Evolutionary conservation across 2,888 invertebrate genomes (phyloP).

Genomic region (Bombylius discolor): DNA sequence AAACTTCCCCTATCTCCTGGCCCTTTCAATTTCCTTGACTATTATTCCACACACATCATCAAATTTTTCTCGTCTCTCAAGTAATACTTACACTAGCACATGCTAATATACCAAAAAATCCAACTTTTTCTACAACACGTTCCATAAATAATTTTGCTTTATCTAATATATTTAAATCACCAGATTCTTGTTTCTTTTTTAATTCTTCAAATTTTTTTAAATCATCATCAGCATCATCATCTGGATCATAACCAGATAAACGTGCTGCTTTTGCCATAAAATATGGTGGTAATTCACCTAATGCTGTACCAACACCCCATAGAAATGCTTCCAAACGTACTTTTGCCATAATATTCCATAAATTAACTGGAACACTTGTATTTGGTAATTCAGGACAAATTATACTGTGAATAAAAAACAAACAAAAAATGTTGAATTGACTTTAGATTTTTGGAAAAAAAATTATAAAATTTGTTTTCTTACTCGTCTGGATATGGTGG

Average conservation of each 20-base stretch:
- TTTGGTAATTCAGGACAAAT: slow-evolving; percentile 70
- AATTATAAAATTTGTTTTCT: slow-evolving; percentile 26
- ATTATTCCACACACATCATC: too few relatives aligned
- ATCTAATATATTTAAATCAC: slow-evolving; percentile 51
- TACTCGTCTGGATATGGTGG: slow-evolving; percentile 98
- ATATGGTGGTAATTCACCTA: slow-evolving; percentile 98
- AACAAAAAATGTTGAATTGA: not conserved
- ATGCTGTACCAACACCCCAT: slow-evolving; percentile 95
- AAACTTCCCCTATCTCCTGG: too few relatives aligned
- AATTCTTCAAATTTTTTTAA: slow-evolving; percentile 58
- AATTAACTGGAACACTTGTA: slow-evolving; percentile 52
- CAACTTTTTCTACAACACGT: slow-evolving; percentile 81
- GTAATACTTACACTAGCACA: slow-evolving; percentile 71
- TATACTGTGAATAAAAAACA: slow-evolving; percentile 49
- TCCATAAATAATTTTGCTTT: slow-evolving; percentile 76
- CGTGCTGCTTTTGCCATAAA: slow-evolving; percentile 97
- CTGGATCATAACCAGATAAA: slow-evolving; percentile 50
- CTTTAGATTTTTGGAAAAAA: not conserved
- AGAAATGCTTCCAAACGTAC: slow-evolving; percentile 91
- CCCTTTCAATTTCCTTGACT: too few relatives aligned
- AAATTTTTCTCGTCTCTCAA: not conserved
- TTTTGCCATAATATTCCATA: slow-evolving; percentile 91
- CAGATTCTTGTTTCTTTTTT: slow-evolving; percentile 46
- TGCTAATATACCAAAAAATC: slow-evolving; percentile 89
- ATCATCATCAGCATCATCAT: slow-evolving; percentile 52